phyloP scores from a whole-genome alignment of 2,888 invertebrate genomes.

The Ommatoiulus sabulosus region DNA sequence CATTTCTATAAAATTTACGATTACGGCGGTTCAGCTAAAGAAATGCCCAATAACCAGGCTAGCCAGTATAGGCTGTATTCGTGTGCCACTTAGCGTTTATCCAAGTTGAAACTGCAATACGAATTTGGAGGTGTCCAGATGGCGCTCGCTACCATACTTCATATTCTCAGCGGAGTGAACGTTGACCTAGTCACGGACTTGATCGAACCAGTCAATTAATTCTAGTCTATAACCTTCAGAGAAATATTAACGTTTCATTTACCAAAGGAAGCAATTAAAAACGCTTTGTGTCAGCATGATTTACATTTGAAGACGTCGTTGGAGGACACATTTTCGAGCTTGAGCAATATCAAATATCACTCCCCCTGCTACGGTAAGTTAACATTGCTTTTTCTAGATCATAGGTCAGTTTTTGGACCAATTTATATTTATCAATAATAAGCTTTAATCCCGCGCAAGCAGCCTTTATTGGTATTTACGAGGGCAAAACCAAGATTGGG shows the following conservation, averaged over 20 bases:
- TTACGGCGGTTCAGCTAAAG: no score
- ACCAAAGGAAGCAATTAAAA: constrained; percentile 17
- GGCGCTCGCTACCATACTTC: background rate
- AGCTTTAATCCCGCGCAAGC: background rate
- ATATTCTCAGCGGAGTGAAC: background rate
- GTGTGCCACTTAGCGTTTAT: no score
- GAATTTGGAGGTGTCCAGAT: background rate
- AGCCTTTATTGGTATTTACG: background rate
- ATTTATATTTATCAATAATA: background rate
- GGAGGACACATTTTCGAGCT: background rate
- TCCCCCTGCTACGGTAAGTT: background rate
- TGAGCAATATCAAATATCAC: background rate
- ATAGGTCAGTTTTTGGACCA: background rate
- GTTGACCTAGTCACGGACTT: constrained; percentile 9
- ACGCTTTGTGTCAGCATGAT: background rate
- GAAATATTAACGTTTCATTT: constrained; percentile 37
- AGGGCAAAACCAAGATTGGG: background rate
- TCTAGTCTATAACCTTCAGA: constrained; percentile 43
- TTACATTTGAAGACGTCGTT: constrained; percentile 20
- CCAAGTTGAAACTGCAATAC: no score
- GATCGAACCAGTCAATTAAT: constrained; percentile 25
- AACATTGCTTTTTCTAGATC: background rate
- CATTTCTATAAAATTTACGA: no score
- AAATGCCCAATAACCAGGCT: no score
- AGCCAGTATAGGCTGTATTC: no score